Percentiles rank a stretch among this genome's conserved stretches.
Evolutionary conservation across 2,797 vertebrate genomes (phyloP).

Genomic region (Poecilia velifera): DNA sequence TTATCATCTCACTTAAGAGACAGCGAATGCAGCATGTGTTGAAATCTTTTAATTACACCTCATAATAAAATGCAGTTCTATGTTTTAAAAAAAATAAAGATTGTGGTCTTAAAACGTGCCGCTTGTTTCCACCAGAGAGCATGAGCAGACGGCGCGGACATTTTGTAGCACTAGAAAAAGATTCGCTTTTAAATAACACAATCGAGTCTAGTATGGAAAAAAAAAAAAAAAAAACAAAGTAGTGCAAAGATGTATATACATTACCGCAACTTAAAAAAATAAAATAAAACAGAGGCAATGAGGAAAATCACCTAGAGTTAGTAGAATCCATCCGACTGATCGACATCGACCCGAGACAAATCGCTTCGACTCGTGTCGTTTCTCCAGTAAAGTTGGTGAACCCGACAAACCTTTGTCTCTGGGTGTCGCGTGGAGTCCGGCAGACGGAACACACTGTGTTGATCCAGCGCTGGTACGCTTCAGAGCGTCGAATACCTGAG

Average conservation of each 20-base stretch:
- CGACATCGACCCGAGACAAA: neutral
- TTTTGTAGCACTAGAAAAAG: conserved; percentile 23
- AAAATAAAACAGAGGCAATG: conserved; percentile 19
- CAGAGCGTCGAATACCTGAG: conserved; percentile 73
- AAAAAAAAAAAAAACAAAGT: conserved; percentile 35
- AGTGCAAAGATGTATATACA: conserved; percentile 72
- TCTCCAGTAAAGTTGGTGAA: conserved; percentile 10
- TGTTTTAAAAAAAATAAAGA: conserved; percentile 71
- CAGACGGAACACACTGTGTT: conserved; percentile 50
- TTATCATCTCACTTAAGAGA: neutral
- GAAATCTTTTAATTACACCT: conserved; percentile 68
- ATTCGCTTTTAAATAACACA: conserved; percentile 67
- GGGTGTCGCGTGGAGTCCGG: conserved; percentile 2
- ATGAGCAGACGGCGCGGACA: conserved; percentile 24
- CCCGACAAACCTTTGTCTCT: neutral
- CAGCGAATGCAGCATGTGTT: conserved; percentile 18
- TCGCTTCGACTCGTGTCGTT: neutral
- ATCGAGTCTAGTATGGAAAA: conserved; percentile 60
- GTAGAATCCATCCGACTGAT: neutral
- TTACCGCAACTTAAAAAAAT: conserved; percentile 33
- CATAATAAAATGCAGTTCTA: conserved; percentile 59
- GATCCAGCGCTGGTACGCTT: conserved; percentile 33
- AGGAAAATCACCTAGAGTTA: conserved; percentile 14
- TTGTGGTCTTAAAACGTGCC: conserved; percentile 46
- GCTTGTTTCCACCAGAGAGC: conserved; percentile 52